phyloP scores from a whole-genome alignment of 92 coral and sea anemone species.

The Scolanthus callimorphus region DNA sequence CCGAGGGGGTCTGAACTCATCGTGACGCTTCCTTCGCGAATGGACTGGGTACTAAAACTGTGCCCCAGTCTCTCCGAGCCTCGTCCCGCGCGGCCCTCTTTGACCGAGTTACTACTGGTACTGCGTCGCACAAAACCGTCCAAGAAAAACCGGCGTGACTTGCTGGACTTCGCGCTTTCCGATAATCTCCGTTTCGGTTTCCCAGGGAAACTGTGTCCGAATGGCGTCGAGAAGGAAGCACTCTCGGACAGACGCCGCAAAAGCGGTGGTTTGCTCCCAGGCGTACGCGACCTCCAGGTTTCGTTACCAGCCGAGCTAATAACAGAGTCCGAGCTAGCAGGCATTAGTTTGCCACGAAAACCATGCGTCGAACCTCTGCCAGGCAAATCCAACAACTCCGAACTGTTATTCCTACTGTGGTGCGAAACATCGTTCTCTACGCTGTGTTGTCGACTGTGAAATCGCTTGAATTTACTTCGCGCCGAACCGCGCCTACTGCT shows the following conservation, averaged over 20 bases:
- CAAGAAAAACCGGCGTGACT: slow-evolving; percentile 55
- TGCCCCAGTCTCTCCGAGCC: slow-evolving; percentile 58
- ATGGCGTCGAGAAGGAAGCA: slow-evolving; percentile 35
- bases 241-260: slow-evolving; percentile 75
- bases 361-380: slow-evolving; percentile 20
- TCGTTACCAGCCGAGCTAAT: slow-evolving; percentile 36
- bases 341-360: slow-evolving; percentile 32
- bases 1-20: slow-evolving; percentile 19
- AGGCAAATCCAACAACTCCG: slow-evolving; percentile 57
- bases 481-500: slow-evolving; percentile 32
- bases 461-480: slow-evolving; percentile 45
- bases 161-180: slow-evolving; percentile 50
- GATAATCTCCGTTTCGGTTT: slow-evolving; percentile 66
- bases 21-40: slow-evolving; percentile 18
- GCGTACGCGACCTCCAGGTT: slow-evolving; percentile 35
- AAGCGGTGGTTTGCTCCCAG: slow-evolving; percentile 48
- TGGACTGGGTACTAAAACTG: slow-evolving; percentile 62
- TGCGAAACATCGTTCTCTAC: slow-evolving; percentile 51
- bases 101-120: slow-evolving; percentile 81
- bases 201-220: slow-evolving; percentile 11
- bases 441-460: slow-evolving; percentile 60
- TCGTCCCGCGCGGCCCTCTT: slow-evolving; percentile 66
- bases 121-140: slow-evolving; percentile 73
- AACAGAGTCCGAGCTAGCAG: slow-evolving; percentile 83
- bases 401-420: slow-evolving; percentile 61